Conservation (phyloP, 2,888 invertebrate genomes). For the Nycteola revayana region DNA sequence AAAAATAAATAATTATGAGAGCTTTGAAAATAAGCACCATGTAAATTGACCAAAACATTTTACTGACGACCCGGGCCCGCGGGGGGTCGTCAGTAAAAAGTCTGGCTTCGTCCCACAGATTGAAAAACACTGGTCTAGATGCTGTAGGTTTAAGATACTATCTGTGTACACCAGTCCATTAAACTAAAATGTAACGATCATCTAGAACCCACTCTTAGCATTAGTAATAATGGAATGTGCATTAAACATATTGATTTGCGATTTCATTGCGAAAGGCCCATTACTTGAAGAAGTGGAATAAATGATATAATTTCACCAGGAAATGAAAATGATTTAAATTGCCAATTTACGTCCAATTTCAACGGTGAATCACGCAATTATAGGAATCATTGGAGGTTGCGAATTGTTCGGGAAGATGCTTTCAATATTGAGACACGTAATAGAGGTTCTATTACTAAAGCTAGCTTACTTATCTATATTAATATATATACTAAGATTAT, state of each 20-base stretch:
- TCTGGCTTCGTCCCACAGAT: too few relatives aligned
- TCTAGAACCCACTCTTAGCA: constrained; percentile 5
- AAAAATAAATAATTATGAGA: too few relatives aligned
- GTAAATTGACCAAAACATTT: too few relatives aligned
- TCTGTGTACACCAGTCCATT: too few relatives aligned
- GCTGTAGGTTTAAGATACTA: too few relatives aligned
- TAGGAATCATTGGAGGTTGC: constrained; percentile 16
- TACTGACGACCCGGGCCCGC: too few relatives aligned
- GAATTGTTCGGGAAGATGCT: constrained; percentile 8
- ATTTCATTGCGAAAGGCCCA: constrained; percentile 17
- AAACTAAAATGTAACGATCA: too few relatives aligned
- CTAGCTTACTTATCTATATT: too few relatives aligned
- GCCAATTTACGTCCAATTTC: constrained; percentile 29
- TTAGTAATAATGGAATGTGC: constrained; percentile 18
- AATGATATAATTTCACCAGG: constrained; percentile 14
- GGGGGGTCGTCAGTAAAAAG: too few relatives aligned
- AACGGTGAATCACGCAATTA: constrained; percentile 24
- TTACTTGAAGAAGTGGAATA: constrained; percentile 9
- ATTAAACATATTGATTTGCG: constrained; percentile 27
- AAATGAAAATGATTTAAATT: constrained; percentile 28
- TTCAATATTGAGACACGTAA: constrained; percentile 2
- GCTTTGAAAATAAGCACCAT: too few relatives aligned
- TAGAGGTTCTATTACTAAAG: neutral
- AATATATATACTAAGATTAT: too few relatives aligned
- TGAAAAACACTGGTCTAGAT: too few relatives aligned